Evolutionary conservation across 2,888 invertebrate species (phyloP), one percentile per base, ranked within the genome.

Genomic region (Elaeidobius kamerunicus): DNA sequence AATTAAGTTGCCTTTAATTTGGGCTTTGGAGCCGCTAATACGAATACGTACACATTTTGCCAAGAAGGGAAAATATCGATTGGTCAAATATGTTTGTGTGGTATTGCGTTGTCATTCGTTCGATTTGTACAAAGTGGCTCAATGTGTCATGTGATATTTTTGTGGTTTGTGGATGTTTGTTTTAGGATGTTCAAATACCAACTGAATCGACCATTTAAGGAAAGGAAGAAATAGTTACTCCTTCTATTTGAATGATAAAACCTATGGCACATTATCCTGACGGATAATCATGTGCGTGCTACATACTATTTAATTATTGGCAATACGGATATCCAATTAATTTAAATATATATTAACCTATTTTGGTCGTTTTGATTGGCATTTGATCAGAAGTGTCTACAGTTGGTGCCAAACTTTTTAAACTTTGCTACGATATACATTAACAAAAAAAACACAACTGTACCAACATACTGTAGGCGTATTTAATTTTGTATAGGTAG

Each of bases 91-190:
- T 56, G 59, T 56, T 58, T 54, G 44, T 57, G 56, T 57, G 36
- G 42, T 58, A 41, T 56, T 58, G 44, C 41, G 55, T 63, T 52
- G 57, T 63, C 62, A 61, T 57, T 65, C 66, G 66, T 68, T 66
- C 45, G 63, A 67, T 58, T 52, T 55, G 51, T 55, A 58, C 40
- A 55, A 52, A 46, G 67, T 69, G 72, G 73, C 73, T 73, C 73
- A 73, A 72, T 70, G 71, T 73, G 72, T 72, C 70, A 71, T 73
- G 73, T 73, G 73, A 73, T 73, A 73, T 73, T 72, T 58, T 73
- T 73, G 70, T 72, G 73, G 72, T 72, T 72, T 71, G 70, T 70
- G 70, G 71, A 63, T 65, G 64, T 58, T 63, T 50, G 43, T 55
- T 59, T 61, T 41, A 53, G 57, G 56, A 53, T 42, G 16, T 35